A percentile compares a stretch with the other conserved stretches of the same genome.
phyloP scores from a whole-genome alignment of 2,888 invertebrate genomes.

The Papilio protenor region DNA sequence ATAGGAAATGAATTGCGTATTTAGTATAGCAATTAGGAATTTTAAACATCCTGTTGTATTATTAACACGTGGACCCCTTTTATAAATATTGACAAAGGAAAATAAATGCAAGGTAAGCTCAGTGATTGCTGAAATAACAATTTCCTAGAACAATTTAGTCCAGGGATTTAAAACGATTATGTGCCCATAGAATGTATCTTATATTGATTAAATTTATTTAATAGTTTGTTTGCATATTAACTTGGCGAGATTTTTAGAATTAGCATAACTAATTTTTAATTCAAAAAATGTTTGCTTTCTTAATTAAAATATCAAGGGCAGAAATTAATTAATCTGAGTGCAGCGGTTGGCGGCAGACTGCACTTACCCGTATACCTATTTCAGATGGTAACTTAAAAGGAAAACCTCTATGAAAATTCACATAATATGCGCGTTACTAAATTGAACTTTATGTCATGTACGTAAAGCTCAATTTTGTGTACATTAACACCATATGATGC shows the following conservation, averaged over 20 bases:
- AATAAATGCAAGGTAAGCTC: conserved; percentile 64
- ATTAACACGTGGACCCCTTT: conserved; percentile 74
- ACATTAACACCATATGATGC: conserved; percentile 53
- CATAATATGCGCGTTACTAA: conserved; percentile 42
- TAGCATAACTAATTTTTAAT: conserved; percentile 24
- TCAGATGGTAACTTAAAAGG: conserved; percentile 68
- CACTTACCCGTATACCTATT: conserved; percentile 71
- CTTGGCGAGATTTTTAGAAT: not conserved
- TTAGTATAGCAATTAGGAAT: conserved; percentile 71
- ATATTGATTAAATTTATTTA: not conserved
- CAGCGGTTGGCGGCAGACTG: conserved; percentile 66
- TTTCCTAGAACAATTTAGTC: conserved; percentile 47
- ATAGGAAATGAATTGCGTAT: conserved; percentile 77
- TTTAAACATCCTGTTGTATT: conserved; percentile 79
- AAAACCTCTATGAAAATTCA: conserved; percentile 67
- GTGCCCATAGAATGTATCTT: not conserved
- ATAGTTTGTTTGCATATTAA: not conserved
- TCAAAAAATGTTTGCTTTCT: conserved; percentile 44
- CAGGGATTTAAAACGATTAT: not conserved
- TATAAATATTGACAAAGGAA: conserved; percentile 75
- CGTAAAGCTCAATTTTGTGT: conserved; percentile 54
- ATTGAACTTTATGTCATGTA: conserved; percentile 50
- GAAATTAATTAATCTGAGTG: conserved; percentile 67
- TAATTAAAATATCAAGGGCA: conserved; percentile 75
- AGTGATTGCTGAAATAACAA: conserved; percentile 60